phyloP scores from a whole-genome alignment of 2,113 vertebrate genomes.

The Sorex fumeus region DNA sequence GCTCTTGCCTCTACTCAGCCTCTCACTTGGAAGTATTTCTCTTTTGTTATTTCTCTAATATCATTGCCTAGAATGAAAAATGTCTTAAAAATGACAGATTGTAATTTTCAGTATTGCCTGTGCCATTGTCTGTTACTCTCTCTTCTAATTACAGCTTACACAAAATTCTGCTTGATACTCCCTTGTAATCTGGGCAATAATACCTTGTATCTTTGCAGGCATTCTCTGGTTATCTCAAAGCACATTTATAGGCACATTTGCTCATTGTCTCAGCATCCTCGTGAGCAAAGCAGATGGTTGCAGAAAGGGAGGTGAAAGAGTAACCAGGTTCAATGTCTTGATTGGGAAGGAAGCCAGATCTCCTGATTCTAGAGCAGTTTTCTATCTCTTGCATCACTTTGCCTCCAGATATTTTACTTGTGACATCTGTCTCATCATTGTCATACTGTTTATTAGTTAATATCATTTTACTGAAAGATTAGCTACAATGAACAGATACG shows the following conservation, averaged over 20 bases:
- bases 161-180: constrained; percentile 62
- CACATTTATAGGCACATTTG: constrained; percentile 49
- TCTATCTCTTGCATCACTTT: constrained; percentile 63
- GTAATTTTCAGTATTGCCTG: constrained; percentile 72
- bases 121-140: constrained; percentile 53
- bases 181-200: constrained; percentile 70
- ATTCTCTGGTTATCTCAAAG: constrained; percentile 63
- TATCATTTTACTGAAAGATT: constrained; percentile 78
- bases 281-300: constrained; percentile 68
- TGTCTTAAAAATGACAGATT: constrained; percentile 68
- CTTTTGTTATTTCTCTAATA: constrained; percentile 42
- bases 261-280: constrained; percentile 61
- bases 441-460: constrained; percentile 78
- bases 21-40: constrained; percentile 40
- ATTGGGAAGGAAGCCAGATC: constrained; percentile 51
- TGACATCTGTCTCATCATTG: constrained; percentile 78
- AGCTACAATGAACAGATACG: constrained; percentile 69
- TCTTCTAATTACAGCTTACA: constrained; percentile 76
- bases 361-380: constrained; percentile 44
- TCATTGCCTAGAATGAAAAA: constrained; percentile 64
- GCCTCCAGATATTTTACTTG: constrained; percentile 59
- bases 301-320: constrained; percentile 31
- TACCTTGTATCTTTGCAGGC: constrained; percentile 63
- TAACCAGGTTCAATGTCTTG: constrained; percentile 67
- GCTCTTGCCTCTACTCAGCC: constrained; percentile 38